Conservation (phyloP, 2,797 vertebrate genomes). For the Acipenser oxyrinchus region DNA sequence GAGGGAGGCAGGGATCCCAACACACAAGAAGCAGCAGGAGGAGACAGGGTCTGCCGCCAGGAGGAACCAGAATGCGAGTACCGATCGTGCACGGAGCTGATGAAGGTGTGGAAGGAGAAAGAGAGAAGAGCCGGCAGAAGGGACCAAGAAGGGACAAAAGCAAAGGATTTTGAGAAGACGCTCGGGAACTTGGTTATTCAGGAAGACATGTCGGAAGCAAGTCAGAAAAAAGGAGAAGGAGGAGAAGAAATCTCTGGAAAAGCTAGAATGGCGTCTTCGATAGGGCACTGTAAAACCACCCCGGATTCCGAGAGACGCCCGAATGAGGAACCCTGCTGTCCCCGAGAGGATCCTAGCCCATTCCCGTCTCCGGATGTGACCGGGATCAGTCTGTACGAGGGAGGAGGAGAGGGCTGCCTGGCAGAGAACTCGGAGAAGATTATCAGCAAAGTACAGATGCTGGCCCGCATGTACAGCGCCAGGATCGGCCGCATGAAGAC, state of each 20-base stretch:
- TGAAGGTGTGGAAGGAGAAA: slow-evolving; percentile 54
- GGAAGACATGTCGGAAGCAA: neutral
- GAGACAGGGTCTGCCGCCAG: neutral
- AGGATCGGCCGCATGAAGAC: slow-evolving; percentile 69
- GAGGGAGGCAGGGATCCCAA: neutral
- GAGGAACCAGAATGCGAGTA: slow-evolving; percentile 34
- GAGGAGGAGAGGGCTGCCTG: slow-evolving; percentile 43
- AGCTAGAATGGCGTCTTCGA: neutral
- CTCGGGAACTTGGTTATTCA: neutral
- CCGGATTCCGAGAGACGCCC: neutral
- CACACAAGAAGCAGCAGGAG: slow-evolving; percentile 12
- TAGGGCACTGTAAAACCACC: neutral
- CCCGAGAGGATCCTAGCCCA: neutral
- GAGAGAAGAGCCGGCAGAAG: slow-evolving; percentile 32
- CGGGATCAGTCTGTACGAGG: slow-evolving; percentile 52
- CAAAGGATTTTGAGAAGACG: neutral
- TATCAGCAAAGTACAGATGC: slow-evolving; percentile 75
- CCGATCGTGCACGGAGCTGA: slow-evolving; percentile 54
- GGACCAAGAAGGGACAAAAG: neutral
- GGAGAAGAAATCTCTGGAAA: fast-evolving
- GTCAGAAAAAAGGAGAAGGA: too few species aligned
- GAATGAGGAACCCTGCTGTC: fast-evolving
- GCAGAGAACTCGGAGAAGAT: slow-evolving; percentile 70
- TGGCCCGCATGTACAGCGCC: slow-evolving; percentile 77
- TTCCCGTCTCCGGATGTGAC: slow-evolving; percentile 38